These are phyloP conservation scores for Hymenochirus boettgeri DNA, from an alignment of 2,113 vertebrate species.

Conservation along the genomic window DNA sequence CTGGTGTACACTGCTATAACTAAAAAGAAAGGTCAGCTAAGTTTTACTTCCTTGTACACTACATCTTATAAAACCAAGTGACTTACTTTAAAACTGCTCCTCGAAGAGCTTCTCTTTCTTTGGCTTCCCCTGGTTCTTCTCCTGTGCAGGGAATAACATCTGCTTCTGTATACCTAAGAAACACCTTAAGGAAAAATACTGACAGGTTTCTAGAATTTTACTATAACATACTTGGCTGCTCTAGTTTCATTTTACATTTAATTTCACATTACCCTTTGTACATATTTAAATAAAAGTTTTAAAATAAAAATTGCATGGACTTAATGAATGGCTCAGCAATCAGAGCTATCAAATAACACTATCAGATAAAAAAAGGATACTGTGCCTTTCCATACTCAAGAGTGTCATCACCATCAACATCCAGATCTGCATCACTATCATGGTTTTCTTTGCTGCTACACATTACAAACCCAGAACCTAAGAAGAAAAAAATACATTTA, in stretches of 20 bases:
- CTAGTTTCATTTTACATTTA: no score
- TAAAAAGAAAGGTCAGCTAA: neutral
- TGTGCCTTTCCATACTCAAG: constrained; percentile 97
- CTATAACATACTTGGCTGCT: no score
- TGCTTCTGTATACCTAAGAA: constrained; percentile 90
- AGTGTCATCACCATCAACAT: constrained; percentile 97
- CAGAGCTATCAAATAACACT: neutral
- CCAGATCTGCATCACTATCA: constrained; percentile 93
- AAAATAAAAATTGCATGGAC: neutral
- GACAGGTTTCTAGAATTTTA: no score
- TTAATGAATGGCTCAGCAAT: neutral
- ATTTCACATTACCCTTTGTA: no score
- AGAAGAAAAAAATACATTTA: no score
- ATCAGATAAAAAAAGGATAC: constrained; percentile 79
- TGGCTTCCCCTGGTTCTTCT: constrained; percentile 94
- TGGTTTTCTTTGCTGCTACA: constrained; percentile 93
- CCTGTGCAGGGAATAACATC: constrained; percentile 97
- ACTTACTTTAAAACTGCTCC: constrained; percentile 95
- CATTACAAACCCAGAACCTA: constrained; percentile 94
- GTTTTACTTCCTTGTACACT: no score
- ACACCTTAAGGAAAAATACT: constrained; percentile 60
- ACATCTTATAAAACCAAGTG: neutral
- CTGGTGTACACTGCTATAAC: neutral
- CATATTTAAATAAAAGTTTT: no score
- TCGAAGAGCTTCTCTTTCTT: constrained; percentile 92